These are phyloP conservation scores for Halichoeres trimaculatus DNA, from an alignment of 2,113 vertebrate genomes.

Conservation along the genomic window DNA sequence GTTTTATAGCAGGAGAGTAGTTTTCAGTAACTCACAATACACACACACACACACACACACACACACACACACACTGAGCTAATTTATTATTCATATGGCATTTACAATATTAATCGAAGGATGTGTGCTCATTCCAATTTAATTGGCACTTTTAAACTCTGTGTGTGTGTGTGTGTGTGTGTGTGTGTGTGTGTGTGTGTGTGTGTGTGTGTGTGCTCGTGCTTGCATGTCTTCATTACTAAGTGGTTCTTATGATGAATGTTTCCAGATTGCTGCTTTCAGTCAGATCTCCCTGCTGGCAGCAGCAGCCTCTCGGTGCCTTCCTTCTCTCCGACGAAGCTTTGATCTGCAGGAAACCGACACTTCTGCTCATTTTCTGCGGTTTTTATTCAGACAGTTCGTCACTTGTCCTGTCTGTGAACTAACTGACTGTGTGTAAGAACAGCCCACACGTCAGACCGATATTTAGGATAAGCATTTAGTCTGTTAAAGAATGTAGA, in stretches of 20 bases:
- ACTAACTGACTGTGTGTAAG: background rate
- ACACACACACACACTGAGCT: constrained; percentile 1
- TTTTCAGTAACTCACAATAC: background rate
- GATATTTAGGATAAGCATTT: background rate
- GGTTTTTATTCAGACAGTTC: background rate
- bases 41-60: constrained; percentile 10
- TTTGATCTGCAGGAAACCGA: constrained; percentile 29
- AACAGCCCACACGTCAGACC: background rate
- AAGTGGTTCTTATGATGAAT: constrained; percentile 29
- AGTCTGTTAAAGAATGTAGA: background rate
- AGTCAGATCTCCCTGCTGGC: constrained; percentile 31
- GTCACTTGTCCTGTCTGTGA: background rate
- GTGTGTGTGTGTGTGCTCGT: background rate
- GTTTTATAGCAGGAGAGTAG: background rate
- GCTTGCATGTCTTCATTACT: constrained; percentile 2
- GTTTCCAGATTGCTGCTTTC: constrained; percentile 22
- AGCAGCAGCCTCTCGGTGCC: constrained; percentile 3
- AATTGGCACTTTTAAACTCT: constrained; percentile 45
- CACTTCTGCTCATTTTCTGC: background rate
- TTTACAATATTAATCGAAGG: constrained; percentile 45
- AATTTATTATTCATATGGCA: constrained; percentile 48
- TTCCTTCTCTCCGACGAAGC: background rate
- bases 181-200: background rate
- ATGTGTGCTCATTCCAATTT: constrained; percentile 38
- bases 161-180: constrained; percentile 1